Evolutionary conservation across 23 tunicate genomes (phyloP).

Genomic region (Oikopleura albicans): DNA sequence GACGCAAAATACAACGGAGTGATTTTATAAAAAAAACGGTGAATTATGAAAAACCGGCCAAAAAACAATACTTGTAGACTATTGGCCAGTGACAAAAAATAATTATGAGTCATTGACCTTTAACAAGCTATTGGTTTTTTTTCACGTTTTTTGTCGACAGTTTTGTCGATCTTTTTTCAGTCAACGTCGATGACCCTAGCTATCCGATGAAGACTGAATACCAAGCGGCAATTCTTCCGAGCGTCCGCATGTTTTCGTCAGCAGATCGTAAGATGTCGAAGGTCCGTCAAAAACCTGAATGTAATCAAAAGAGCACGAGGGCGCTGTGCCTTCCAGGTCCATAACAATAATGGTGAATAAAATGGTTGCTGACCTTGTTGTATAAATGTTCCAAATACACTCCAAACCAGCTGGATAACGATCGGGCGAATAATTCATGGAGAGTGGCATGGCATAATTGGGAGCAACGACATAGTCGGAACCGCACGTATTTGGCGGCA

Average conservation of each 20-base stretch:
- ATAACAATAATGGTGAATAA: slow-evolving; percentile 3
- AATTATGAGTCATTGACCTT: no score
- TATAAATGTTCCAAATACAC: not conserved
- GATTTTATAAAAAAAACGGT: no score
- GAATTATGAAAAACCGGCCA: no score
- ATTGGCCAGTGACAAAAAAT: no score
- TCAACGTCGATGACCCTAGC: no score
- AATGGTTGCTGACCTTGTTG: not conserved
- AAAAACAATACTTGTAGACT: no score
- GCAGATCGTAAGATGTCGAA: not conserved
- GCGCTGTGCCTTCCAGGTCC: slow-evolving; percentile 27
- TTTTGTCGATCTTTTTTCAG: no score
- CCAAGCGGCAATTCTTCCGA: not conserved
- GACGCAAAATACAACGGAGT: no score
- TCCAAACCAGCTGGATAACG: slow-evolving; percentile 43
- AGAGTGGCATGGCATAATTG: not conserved
- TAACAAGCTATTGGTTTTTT: no score
- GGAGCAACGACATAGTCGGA: not conserved
- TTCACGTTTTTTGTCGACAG: no score
- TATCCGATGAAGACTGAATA: no score
- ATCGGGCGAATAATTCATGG: not conserved
- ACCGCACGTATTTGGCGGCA: not conserved
- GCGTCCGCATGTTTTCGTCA: not conserved
- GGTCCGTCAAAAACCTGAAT: slow-evolving; percentile 18
- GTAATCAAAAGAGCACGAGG: slow-evolving; percentile 19